A percentile compares a stretch with the other conserved stretches of the same genome.
Conservation (phyloP, 2,797 vertebrate species). For the Apodemus agrarius region DNA sequence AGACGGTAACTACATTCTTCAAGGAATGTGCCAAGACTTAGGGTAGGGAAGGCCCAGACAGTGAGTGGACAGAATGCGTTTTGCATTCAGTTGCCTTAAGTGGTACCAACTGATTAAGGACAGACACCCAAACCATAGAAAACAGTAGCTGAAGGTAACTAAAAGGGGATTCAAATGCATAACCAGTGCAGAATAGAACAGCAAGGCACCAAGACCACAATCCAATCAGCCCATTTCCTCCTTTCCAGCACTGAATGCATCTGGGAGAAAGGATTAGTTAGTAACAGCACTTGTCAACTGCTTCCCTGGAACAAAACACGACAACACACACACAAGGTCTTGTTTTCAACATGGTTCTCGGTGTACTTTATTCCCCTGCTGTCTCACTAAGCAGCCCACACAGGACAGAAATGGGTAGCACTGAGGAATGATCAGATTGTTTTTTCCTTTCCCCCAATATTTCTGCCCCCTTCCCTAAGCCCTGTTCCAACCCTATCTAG, state of each 20-base stretch:
- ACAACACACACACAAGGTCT: constrained; percentile 81
- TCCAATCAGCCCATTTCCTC: constrained; percentile 58
- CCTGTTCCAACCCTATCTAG: constrained; percentile 68
- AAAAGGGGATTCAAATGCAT: constrained; percentile 62
- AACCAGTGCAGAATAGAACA: constrained; percentile 68
- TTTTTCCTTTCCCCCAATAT: constrained; percentile 79
- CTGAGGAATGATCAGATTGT: constrained; percentile 89
- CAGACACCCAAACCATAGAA: constrained; percentile 61
- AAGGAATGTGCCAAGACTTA: constrained; percentile 76
- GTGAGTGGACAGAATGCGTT: constrained; percentile 54
- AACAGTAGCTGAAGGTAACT: constrained; percentile 63
- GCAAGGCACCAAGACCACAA: constrained; percentile 78
- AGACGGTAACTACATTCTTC: constrained; percentile 72
- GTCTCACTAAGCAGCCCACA: constrained; percentile 89
- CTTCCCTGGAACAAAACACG: constrained; percentile 77
- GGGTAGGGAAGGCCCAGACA: constrained; percentile 49
- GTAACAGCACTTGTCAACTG: constrained; percentile 68
- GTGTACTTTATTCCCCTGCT: constrained; percentile 90
- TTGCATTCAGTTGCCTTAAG: constrained; percentile 49
- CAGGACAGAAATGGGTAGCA: constrained; percentile 90
- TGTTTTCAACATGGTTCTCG: constrained; percentile 87
- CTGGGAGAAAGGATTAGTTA: constrained; percentile 70
- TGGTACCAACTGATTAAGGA: constrained; percentile 32
- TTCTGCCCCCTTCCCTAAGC: constrained; percentile 80
- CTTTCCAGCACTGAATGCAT: constrained; percentile 67